These are phyloP conservation scores for Phrynosoma platyrhinos DNA, from an alignment of 2,113 vertebrate genomes.

Conservation along the genomic window DNA sequence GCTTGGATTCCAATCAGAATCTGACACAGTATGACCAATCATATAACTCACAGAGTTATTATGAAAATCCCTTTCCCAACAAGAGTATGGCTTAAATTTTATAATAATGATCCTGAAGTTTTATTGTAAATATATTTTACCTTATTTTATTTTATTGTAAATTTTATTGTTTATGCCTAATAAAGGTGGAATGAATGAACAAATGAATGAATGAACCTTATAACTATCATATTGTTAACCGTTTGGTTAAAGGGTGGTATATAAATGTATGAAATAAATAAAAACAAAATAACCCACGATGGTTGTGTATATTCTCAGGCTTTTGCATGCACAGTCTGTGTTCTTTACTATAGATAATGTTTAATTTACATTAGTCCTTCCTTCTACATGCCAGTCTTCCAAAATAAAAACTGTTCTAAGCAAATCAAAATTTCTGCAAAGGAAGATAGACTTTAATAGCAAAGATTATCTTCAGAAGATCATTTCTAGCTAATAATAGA, in stretches of 20 bases:
- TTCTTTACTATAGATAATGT: conserved; percentile 24
- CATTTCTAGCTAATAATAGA: conserved; percentile 45
- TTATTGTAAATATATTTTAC: no score
- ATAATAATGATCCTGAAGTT: no score
- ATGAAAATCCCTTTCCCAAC: no score
- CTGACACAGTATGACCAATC: background rate
- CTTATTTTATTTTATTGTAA: no score
- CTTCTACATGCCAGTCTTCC: background rate
- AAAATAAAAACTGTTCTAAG: conserved; percentile 26
- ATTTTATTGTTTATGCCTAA: no score
- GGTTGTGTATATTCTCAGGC: background rate
- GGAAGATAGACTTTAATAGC: background rate
- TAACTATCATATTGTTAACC: no score
- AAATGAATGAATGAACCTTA: no score
- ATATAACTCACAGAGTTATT: no score
- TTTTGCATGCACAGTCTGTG: no score
- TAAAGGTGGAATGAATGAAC: no score
- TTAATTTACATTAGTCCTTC: background rate
- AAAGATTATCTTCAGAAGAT: conserved; percentile 37
- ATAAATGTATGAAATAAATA: background rate
- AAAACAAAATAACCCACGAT: background rate
- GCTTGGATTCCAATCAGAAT: background rate
- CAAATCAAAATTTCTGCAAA: conserved; percentile 9
- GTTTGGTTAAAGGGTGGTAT: background rate
- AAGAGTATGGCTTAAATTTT: no score